Conservation (phyloP, 1,140 invertebrate species). For the Aphaenogaster ashmeadi region DNA sequence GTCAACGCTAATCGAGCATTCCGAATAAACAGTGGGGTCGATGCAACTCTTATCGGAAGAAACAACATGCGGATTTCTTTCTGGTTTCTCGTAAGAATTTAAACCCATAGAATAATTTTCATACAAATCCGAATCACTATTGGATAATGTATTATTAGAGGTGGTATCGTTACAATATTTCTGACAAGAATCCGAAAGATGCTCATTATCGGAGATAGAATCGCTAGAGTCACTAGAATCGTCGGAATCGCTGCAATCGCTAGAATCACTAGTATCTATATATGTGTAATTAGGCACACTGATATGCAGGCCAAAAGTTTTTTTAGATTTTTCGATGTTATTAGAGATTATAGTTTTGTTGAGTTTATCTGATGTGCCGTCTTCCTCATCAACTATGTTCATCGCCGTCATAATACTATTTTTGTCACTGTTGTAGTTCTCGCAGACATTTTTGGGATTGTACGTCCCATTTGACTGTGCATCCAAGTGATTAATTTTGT, state of each 20-base stretch:
- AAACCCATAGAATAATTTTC: constrained; percentile 81
- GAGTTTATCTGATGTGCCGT: not conserved
- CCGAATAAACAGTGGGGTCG: not conserved
- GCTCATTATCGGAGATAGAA: constrained; percentile 70
- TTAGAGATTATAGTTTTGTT: not conserved
- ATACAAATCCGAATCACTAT: constrained; percentile 81
- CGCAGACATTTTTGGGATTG: not conserved
- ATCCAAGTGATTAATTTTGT: constrained; percentile 40
- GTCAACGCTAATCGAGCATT: not conserved
- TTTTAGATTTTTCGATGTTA: constrained; percentile 14
- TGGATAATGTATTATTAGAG: constrained; percentile 68
- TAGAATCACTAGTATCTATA: constrained; percentile 70
- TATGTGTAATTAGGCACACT: constrained; percentile 75
- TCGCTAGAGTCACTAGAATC: constrained; percentile 69
- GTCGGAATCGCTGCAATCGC: constrained; percentile 58
- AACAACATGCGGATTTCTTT: not conserved
- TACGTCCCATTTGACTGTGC: not conserved
- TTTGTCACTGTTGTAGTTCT: constrained; percentile 52
- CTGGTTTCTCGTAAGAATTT: constrained; percentile 71
- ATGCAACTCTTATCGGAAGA: not conserved
- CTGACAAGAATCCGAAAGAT: constrained; percentile 32
- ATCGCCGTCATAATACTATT: constrained; percentile 56
- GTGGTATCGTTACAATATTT: constrained; percentile 36
- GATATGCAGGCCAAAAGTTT: constrained; percentile 41
- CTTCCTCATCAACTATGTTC: constrained; percentile 71